Conservation (phyloP, 2,113 vertebrate genomes). For the Tachycineta bicolor region DNA sequence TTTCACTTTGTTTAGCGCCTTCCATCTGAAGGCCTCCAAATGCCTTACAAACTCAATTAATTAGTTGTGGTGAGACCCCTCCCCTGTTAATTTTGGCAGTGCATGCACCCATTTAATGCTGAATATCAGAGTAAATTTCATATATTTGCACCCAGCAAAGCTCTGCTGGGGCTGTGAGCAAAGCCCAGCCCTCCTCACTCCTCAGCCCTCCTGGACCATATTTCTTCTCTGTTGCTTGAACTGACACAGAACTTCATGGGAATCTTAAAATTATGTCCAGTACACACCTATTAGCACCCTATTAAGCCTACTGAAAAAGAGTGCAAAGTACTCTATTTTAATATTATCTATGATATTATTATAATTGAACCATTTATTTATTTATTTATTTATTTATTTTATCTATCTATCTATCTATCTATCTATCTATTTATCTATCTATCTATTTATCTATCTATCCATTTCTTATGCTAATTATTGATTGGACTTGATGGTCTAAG, state of each 20-base stretch:
- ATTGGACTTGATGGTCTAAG: not conserved
- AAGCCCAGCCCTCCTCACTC: not conserved
- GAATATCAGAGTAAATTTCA: not conserved
- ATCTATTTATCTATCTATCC: not conserved
- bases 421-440: not conserved
- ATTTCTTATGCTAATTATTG: not conserved
- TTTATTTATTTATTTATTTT: not conserved
- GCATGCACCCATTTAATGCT: not conserved
- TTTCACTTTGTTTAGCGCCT: conserved; percentile 15
- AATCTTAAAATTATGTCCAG: not conserved
- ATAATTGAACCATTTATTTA: too few species aligned
- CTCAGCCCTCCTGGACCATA: not conserved
- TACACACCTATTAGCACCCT: fast-evolving
- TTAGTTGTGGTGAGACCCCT: not conserved
- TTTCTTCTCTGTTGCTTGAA: not conserved
- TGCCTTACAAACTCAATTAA: not conserved
- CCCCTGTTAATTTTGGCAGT: not conserved
- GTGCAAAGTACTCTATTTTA: not conserved
- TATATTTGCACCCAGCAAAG: not conserved
- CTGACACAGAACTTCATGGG: not conserved
- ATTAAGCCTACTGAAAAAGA: not conserved
- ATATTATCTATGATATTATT: not conserved
- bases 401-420: too few species aligned
- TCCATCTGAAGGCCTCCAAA: not conserved
- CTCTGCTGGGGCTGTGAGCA: not conserved